A percentile compares a stretch with the other conserved stretches of the same genome.
Conservation (phyloP, 2,113 vertebrate species). For the Macrotus californicus region DNA sequence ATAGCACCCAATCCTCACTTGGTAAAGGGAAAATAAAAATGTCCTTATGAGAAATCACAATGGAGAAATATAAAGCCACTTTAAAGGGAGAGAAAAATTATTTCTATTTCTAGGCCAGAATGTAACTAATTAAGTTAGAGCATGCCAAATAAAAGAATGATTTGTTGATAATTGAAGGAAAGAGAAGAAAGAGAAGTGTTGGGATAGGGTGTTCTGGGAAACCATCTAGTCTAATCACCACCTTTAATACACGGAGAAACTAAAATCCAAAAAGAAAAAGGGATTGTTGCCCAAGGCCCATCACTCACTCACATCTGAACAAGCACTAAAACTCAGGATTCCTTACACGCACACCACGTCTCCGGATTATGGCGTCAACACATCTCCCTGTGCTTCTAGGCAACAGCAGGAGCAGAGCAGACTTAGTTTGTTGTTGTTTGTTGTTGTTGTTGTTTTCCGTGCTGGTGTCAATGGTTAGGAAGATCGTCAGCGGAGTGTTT, state of each 20-base stretch:
- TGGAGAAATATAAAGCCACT: neutral
- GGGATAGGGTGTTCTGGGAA: neutral
- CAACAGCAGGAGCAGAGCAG: rapidly evolving
- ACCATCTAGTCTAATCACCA: neutral
- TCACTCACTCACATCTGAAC: neutral
- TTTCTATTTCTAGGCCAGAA: neutral
- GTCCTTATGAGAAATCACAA: neutral
- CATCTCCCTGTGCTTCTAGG: neutral
- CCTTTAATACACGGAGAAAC: neutral
- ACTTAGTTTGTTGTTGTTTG: neutral
- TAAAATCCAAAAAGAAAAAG: neutral
- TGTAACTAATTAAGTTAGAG: neutral
- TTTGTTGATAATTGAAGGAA: neutral
- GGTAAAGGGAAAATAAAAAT: neutral
- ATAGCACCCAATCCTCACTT: neutral
- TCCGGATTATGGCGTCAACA: neutral
- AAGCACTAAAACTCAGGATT: neutral
- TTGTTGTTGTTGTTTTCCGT: neutral
- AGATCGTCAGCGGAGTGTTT: neutral
- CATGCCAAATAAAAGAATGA: neutral
- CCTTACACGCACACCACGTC: neutral
- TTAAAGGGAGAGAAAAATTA: neutral
- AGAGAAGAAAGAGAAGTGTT: neutral
- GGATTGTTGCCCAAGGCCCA: neutral
- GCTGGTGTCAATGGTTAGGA: neutral